Evolutionary conservation across 2,113 vertebrate species (phyloP).

Genomic region (Sylvilagus bachmani): DNA sequence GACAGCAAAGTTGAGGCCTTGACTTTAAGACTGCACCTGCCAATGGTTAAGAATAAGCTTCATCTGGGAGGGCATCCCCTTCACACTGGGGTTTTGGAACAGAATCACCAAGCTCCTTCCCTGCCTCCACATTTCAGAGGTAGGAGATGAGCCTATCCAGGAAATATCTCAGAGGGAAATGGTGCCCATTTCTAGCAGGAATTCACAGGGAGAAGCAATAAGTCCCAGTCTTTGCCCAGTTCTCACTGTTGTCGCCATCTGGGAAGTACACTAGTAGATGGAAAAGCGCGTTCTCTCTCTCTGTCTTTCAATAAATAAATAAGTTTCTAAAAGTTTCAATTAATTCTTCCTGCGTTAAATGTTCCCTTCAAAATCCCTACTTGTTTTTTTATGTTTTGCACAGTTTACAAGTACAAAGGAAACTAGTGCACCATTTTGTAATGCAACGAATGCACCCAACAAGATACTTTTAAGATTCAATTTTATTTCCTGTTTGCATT

Average conservation of each 20-base stretch:
- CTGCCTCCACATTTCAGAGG: no score
- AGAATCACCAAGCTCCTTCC: no score
- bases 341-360: background rate
- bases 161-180: no score
- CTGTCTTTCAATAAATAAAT: no score
- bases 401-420: background rate
- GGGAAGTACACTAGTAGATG: no score
- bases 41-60: background rate
- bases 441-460: background rate
- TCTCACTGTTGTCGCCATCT: no score
- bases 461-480: conserved; percentile 25
- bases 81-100: no score
- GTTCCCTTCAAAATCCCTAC: background rate
- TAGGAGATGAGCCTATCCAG: no score
- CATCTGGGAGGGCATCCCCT: background rate
- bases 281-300: no score
- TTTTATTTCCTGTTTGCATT: background rate
- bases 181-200: no score
- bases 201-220: no score
- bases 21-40: background rate
- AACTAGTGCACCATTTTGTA: background rate
- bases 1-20: background rate
- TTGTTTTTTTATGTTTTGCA: background rate
- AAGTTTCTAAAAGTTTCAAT: background rate
- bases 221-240: no score